These are phyloP conservation scores for Eustalomyia histrio DNA, from an alignment of 2,888 invertebrate genomes.

Conservation along the genomic window DNA sequence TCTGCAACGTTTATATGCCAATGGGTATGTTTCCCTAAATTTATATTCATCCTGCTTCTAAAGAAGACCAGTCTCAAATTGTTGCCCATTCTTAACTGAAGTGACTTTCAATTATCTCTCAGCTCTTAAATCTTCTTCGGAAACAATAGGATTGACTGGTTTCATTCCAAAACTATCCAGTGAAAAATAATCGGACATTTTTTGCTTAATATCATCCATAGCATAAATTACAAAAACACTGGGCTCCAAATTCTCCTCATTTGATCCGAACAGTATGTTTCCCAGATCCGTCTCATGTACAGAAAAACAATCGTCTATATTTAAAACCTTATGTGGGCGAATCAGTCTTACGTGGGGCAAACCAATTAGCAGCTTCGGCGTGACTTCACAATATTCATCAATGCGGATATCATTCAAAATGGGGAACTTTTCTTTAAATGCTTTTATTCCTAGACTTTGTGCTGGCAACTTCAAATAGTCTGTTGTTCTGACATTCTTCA, in stretches of 20 bases:
- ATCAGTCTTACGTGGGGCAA: constrained; percentile 20
- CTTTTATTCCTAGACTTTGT: constrained; percentile 13
- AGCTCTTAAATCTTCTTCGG: constrained; percentile 43
- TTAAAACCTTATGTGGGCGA: constrained; percentile 11
- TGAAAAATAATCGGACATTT: constrained; percentile 30
- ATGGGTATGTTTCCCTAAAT: constrained; percentile 33
- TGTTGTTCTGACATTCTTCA: constrained; percentile 27
- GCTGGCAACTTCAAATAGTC: constrained; percentile 1
- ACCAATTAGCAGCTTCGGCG: constrained; percentile 18
- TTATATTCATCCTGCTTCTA: constrained; percentile 29
- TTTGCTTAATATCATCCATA: no score
- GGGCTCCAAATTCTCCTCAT: constrained; percentile 2
- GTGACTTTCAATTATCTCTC: constrained; percentile 38
- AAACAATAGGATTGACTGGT: constrained; percentile 26
- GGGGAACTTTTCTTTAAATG: constrained; percentile 19
- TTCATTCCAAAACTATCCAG: constrained; percentile 50
- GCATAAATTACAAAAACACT: no score
- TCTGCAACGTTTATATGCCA: constrained; percentile 40
- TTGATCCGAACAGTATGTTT: constrained; percentile 19
- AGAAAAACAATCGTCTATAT: constrained; percentile 35
- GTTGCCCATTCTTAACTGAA: constrained; percentile 16
- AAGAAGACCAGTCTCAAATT: constrained; percentile 34
- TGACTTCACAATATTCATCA: constrained; percentile 13
- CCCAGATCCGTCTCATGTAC: constrained; percentile 14
- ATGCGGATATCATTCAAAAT: constrained; percentile 7